Conservation (phyloP, 2,797 vertebrate species). For the Ptychobarbus kaznakovi region DNA sequence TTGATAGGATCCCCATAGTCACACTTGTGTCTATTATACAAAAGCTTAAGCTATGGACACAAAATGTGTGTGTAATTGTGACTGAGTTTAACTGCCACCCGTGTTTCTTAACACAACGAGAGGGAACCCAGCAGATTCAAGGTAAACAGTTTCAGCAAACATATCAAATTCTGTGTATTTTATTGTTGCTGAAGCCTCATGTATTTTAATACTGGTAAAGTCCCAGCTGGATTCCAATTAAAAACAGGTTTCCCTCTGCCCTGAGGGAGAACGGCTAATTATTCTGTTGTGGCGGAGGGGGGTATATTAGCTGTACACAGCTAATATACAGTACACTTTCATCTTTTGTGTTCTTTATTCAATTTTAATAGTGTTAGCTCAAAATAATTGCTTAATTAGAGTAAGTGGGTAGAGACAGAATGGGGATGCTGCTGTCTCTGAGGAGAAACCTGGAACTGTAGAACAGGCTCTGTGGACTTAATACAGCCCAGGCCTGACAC, state of each 20-base stretch:
- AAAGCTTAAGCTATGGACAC: constrained; percentile 79
- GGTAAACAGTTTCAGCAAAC: constrained; percentile 74
- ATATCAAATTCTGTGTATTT: constrained; percentile 54
- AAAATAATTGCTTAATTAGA: constrained; percentile 68
- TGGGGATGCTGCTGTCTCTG: constrained; percentile 37
- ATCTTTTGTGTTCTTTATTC: constrained; percentile 67
- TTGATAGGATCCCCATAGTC: constrained; percentile 81
- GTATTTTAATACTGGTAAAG: constrained; percentile 81
- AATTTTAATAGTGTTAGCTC: constrained; percentile 63
- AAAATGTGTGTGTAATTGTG: constrained; percentile 75
- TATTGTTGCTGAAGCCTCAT: constrained; percentile 74
- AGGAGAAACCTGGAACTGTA: constrained; percentile 43
- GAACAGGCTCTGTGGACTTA: constrained; percentile 52
- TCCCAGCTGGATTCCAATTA: constrained; percentile 84
- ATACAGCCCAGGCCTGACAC: constrained; percentile 36
- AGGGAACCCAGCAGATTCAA: constrained; percentile 75
- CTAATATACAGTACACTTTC: constrained; percentile 54
- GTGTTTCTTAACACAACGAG: constrained; percentile 66
- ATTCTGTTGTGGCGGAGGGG: constrained; percentile 78
- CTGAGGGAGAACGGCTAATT: constrained; percentile 81
- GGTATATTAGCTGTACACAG: constrained; percentile 61
- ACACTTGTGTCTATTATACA: constrained; percentile 81
- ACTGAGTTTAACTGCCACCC: constrained; percentile 62
- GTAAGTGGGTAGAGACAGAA: constrained; percentile 50
- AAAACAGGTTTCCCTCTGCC: constrained; percentile 78